A percentile compares a stretch with the other conserved stretches of the same genome.
phyloP scores from a whole-genome alignment of 2,113 vertebrate species.

The Ailuropoda melanoleuca region DNA sequence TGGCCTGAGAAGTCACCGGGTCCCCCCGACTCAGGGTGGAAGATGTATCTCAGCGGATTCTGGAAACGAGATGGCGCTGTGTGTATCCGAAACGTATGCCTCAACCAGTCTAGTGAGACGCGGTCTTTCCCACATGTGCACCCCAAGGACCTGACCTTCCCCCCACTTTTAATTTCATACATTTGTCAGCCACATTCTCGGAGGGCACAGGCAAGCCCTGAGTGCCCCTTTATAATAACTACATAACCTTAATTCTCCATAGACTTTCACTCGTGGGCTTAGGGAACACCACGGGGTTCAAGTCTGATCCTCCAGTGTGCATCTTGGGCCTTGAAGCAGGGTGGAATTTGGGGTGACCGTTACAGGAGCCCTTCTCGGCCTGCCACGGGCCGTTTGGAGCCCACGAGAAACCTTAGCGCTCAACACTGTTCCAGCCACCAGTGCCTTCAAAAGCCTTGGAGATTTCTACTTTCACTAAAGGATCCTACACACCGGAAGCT shows the following conservation, averaged over 20 bases:
- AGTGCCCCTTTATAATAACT: neutral
- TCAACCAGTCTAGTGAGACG: neutral
- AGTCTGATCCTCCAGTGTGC: neutral
- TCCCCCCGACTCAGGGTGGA: neutral
- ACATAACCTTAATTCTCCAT: neutral
- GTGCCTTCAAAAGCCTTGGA: neutral
- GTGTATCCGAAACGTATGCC: neutral
- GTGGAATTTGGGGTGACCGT: neutral
- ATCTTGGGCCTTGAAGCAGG: neutral
- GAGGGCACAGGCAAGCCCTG: neutral
- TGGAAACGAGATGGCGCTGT: neutral
- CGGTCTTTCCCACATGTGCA: neutral
- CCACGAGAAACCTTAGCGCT: neutral
- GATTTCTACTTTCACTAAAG: neutral
- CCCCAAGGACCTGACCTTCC: neutral
- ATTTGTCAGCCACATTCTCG: neutral
- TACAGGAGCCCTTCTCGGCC: neutral
- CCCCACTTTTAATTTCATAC: neutral
- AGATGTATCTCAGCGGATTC: neutral
- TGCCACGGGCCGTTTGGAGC: neutral
- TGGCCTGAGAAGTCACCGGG: neutral
- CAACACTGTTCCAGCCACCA: neutral
- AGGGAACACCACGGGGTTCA: neutral
- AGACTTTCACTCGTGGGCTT: neutral
- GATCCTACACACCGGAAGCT: neutral